phyloP scores from a whole-genome alignment of 92 coral and sea anemone genomes.

The Meandrina meandrites region DNA sequence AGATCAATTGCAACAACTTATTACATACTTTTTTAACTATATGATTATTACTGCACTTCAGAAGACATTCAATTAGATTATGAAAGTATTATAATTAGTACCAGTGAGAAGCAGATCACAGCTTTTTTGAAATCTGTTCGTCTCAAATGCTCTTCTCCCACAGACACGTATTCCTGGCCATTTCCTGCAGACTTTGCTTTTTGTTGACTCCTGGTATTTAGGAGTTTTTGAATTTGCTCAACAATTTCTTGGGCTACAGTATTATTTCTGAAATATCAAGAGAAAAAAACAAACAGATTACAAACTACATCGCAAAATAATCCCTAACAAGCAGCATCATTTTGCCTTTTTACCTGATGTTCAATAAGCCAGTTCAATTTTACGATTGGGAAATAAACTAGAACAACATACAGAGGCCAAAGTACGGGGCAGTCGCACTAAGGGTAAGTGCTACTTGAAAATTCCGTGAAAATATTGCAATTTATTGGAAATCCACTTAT shows the following conservation, averaged over 20 bases:
- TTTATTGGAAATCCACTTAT: no score
- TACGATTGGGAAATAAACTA: no score
- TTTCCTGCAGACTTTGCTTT: conserved; percentile 68
- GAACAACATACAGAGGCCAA: no score
- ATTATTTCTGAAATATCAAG: conserved; percentile 49
- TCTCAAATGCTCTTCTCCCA: conserved; percentile 65
- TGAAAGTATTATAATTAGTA: background rate
- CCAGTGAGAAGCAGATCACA: conserved; percentile 74
- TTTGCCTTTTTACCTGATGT: background rate
- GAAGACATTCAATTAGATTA: no score
- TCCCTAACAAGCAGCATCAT: no score
- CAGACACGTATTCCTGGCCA: conserved; percentile 53
- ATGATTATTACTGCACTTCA: no score
- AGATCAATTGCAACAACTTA: background rate
- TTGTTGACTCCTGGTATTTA: conserved; percentile 38
- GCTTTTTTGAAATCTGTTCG: conserved; percentile 72
- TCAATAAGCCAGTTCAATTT: background rate
- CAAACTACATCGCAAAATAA: no score
- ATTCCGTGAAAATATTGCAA: no score
- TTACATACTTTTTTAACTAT: no score
- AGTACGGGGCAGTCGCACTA: no score
- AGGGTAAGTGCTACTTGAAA: no score
- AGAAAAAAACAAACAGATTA: background rate
- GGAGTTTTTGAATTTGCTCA: conserved; percentile 52
- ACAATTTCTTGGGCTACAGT: conserved; percentile 61